Evolutionary conservation across 2,797 vertebrate species (phyloP).

Genomic region (Periophthalmus magnuspinnatus): DNA sequence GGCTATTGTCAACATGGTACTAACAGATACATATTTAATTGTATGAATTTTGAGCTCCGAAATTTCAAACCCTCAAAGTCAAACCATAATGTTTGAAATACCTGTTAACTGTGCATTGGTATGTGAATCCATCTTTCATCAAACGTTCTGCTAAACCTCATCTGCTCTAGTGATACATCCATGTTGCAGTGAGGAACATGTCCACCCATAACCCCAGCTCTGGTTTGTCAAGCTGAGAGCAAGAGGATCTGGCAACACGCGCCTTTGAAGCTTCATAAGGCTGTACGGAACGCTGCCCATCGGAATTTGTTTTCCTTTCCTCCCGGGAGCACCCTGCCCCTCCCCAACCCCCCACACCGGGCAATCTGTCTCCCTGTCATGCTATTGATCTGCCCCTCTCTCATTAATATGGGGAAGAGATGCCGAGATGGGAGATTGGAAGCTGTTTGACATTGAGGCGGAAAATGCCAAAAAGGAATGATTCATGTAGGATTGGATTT

Average conservation of each 20-base stretch:
- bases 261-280: slow-evolving; percentile 36
- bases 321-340: slow-evolving; percentile 34
- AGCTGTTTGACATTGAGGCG: slow-evolving; percentile 63
- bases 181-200: slow-evolving; percentile 3
- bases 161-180: slow-evolving; percentile 20
- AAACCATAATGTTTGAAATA: neutral
- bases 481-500: slow-evolving; percentile 52
- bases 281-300: slow-evolving; percentile 30
- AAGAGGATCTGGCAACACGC: neutral
- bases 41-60: too few species aligned
- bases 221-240: slow-evolving; percentile 14
- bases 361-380: slow-evolving; percentile 76
- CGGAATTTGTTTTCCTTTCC: slow-evolving; percentile 64
- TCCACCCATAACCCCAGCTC: slow-evolving; percentile 7
- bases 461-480: slow-evolving; percentile 53
- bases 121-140: slow-evolving; percentile 20
- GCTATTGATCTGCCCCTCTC: slow-evolving; percentile 68
- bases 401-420: slow-evolving; percentile 75
- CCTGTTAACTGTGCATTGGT: neutral
- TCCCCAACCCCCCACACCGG: slow-evolving; percentile 42
- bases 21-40: neutral
- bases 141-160: slow-evolving; percentile 22
- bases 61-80: too few species aligned
- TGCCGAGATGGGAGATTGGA: slow-evolving; percentile 38
- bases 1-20: neutral